phyloP scores from a whole-genome alignment of 2,797 vertebrate genomes.

The Philypnodon macrostomus region DNA sequence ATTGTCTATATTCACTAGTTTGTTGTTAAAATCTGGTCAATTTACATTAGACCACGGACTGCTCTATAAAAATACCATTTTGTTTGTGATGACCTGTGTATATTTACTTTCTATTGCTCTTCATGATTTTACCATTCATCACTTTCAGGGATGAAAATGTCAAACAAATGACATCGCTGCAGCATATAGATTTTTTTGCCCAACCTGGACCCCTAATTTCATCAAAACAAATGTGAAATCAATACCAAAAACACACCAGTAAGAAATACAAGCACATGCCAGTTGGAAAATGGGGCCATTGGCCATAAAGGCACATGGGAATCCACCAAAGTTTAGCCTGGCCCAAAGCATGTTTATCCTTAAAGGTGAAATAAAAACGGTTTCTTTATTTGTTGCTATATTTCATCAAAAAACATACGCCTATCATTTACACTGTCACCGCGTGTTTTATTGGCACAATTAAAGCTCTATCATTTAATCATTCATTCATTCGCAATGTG shows the following conservation, averaged over 20 bases:
- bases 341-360: too few species aligned
- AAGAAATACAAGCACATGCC: conserved; percentile 56
- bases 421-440: too few species aligned
- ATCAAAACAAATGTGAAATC: conserved; percentile 73
- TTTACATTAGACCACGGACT: too few species aligned
- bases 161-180: conserved; percentile 72
- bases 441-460: too few species aligned
- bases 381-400: too few species aligned
- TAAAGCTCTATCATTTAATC: too few species aligned
- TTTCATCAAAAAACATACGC: too few species aligned
- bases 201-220: conserved; percentile 68
- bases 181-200: conserved; percentile 66
- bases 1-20: too few species aligned
- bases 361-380: too few species aligned
- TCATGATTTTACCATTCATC: conserved; percentile 54
- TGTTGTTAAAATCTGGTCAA: too few species aligned
- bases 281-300: conserved; percentile 46
- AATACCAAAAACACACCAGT: conserved; percentile 67
- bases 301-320: conserved; percentile 36
- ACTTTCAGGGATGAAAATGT: conserved; percentile 71
- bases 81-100: conserved; percentile 23
- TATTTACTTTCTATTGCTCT: conserved; percentile 48
- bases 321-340: not conserved
- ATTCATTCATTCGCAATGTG: too few species aligned
- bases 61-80: conserved; percentile 10